Evolutionary conservation across 2,797 vertebrate species (phyloP), one percentile per base, ranked within the genome.

Genomic region (Tachyglossus aculeatus): DNA sequence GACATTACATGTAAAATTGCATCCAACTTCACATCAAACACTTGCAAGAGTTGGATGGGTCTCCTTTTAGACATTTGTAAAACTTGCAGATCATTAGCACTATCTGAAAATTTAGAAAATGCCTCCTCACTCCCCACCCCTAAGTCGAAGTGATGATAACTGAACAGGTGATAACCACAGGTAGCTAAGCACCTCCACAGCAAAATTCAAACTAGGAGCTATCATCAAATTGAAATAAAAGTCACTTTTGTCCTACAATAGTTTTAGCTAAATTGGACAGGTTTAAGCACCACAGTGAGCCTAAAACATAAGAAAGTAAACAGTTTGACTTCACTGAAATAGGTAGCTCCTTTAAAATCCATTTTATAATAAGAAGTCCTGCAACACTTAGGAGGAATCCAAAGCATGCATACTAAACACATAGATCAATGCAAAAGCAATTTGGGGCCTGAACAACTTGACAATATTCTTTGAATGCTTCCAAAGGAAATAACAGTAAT

Each of bases 161-260:
- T 48, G 56, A n/a, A n/a, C 57, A 62, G n/a, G 37, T 38, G 52
- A 19, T 8, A 57, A 60, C 43, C 8, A 64, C 34, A n/a, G 11
- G n/a, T 29, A 77, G 34, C 53, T 37, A 45, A 50, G 25, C 25
- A 54, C 47, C 21, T 67, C 65, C 33, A 29, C 57, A 70, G 48
- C 16, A 56, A 80, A 72, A 61, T 22, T 27, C 65, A 69, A 61
- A 68, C 9, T 24, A 71, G 77, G 36, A 34, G 64, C 80, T 13
- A 69, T 47, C 47, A 27, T 3, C 43, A 56, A 10, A 22, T 14
- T 74, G 39, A 47, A 69, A 65, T 56, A 2, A 39, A 0, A 51
- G 3, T 0, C 15, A 22, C 22, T 47, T n/a, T n/a, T n/a, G n/a
- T n/a, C n/a, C n/a, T 40, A 7, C 25, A 67, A 62, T 72, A 45